Conservation (phyloP, 2,113 vertebrate genomes). For the Eira barbara region DNA sequence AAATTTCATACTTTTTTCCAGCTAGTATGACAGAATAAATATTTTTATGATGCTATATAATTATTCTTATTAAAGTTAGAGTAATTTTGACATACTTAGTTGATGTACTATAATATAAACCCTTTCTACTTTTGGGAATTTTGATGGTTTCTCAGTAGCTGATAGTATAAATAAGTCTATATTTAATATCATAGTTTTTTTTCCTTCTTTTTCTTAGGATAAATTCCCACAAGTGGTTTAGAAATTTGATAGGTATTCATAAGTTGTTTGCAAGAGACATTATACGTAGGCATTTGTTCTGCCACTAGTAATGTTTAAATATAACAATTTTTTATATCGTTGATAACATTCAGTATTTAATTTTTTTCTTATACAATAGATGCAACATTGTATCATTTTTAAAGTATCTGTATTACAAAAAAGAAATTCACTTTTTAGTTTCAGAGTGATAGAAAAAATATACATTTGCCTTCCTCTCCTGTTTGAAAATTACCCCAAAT, state of each 20-base stretch:
- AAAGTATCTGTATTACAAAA: not conserved
- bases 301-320: not conserved
- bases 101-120: not conserved
- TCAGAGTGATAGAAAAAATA: not conserved
- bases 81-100: not conserved
- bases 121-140: not conserved
- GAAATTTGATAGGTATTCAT: not conserved
- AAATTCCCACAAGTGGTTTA: not conserved
- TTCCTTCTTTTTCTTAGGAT: not conserved
- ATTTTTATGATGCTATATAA: not conserved
- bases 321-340: not conserved
- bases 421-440: constrained; percentile 22
- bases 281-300: not conserved
- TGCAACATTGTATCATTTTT: not conserved
- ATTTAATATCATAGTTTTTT: not conserved
- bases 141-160: constrained; percentile 34
- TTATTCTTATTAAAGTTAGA: not conserved
- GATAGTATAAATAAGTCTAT: not conserved
- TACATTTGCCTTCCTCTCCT: not conserved
- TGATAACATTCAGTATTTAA: not conserved
- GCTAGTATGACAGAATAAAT: not conserved
- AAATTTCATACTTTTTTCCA: not conserved
- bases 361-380: not conserved
- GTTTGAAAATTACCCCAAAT: not conserved
- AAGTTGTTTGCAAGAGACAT: constrained; percentile 7